phyloP scores from a whole-genome alignment of 2,888 invertebrate species.

The Hypsopygia costalis region DNA sequence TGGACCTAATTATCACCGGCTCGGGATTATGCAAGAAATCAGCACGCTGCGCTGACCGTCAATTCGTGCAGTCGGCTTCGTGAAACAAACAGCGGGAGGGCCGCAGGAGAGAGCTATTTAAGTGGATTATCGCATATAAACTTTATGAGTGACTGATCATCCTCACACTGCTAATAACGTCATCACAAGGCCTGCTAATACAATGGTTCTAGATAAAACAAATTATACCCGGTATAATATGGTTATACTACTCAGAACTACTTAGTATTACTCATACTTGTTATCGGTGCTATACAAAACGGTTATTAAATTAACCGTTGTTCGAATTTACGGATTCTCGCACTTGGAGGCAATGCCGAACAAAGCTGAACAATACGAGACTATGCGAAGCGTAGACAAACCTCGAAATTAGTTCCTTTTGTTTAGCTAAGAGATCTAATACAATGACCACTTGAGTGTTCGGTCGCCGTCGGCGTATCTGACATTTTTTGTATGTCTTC shows the following conservation, averaged over 20 bases:
- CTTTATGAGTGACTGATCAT: not conserved
- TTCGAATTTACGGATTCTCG: constrained; percentile 28
- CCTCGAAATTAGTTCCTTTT: constrained; percentile 56
- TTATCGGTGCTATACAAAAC: constrained; percentile 14
- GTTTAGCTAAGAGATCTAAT: constrained; percentile 53
- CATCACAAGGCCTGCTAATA: no score
- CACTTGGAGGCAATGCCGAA: constrained; percentile 25
- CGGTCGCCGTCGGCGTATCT: constrained; percentile 32
- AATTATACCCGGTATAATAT: no score
- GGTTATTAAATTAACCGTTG: constrained; percentile 34
- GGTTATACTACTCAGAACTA: no score
- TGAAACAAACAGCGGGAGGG: constrained; percentile 69
- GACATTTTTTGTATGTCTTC: constrained; percentile 53
- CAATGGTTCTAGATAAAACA: no score
- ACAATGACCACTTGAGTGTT: constrained; percentile 50
- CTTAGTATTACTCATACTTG: constrained; percentile 3
- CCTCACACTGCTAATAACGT: not conserved
- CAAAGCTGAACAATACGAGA: constrained; percentile 25
- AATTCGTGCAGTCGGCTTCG: constrained; percentile 46
- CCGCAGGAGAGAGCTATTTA: not conserved
- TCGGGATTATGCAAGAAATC: constrained; percentile 63
- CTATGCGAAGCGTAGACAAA: constrained; percentile 34
- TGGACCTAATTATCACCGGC: constrained; percentile 53
- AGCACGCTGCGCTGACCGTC: constrained; percentile 49
- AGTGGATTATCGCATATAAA: constrained; percentile 1